A percentile compares a stretch with the other conserved stretches of the same genome.
Evolutionary conservation across 1,140 invertebrate genomes (phyloP).

Genomic region (Zaprionus tsacasi): DNA sequence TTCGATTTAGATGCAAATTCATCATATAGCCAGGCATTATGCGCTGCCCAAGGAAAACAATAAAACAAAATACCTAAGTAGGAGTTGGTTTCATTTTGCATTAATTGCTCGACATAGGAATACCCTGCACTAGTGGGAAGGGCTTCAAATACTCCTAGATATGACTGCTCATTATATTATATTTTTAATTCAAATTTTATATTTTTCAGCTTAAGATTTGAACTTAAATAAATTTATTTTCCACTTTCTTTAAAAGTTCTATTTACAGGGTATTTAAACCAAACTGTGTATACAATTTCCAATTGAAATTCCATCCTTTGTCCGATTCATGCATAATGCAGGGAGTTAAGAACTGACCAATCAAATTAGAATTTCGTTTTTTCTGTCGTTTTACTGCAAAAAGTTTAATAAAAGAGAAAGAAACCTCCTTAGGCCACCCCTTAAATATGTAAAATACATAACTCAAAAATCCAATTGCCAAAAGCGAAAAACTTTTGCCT

Average conservation of each 20-base stretch:
- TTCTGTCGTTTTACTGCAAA: not conserved
- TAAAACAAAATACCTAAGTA: conserved; percentile 43
- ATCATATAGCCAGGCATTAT: conserved; percentile 64
- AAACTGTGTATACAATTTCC: not conserved
- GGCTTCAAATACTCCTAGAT: too few relatives aligned
- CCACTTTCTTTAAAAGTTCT: not conserved
- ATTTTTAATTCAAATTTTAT: not conserved
- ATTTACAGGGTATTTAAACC: conserved; percentile 8
- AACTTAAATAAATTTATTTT: too few relatives aligned
- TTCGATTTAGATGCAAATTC: conserved; percentile 84
- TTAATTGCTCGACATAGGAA: not conserved
- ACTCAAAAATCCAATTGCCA: conserved; percentile 81
- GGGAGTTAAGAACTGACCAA: conserved; percentile 7
- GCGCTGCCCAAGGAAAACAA: conserved; percentile 56
- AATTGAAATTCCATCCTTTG: conserved; percentile 46
- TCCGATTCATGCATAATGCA: conserved; percentile 23
- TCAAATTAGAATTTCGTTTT: conserved; percentile 21
- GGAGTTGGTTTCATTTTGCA: not conserved
- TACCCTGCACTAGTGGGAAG: not conserved
- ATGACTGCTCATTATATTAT: too few relatives aligned
- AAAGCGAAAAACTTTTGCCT: conserved; percentile 72
- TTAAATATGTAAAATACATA: conserved; percentile 53
- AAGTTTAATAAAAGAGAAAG: conserved; percentile 37
- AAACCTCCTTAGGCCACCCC: conserved; percentile 4
- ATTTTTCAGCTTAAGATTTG: not conserved